Percentiles rank a stretch among this genome's conserved stretches.
phyloP scores from a whole-genome alignment of 1,140 invertebrate species.

The Hycleus phaleratus region DNA sequence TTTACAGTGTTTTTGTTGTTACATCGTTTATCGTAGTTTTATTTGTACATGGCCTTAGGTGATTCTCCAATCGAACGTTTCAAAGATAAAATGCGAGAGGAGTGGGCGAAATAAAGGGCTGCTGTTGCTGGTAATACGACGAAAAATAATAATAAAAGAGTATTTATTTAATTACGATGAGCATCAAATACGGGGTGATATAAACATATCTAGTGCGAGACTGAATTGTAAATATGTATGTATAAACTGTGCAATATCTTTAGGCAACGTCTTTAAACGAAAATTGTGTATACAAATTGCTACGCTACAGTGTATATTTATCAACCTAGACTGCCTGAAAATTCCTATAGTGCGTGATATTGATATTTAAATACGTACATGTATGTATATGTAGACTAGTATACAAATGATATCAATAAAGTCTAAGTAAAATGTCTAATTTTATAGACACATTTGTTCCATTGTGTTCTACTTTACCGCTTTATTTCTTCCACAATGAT shows the following conservation, averaged over 20 bases:
- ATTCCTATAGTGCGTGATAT: slow-evolving; percentile 21
- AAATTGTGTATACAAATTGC: slow-evolving; percentile 21
- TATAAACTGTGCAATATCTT: slow-evolving; percentile 16
- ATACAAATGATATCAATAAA: slow-evolving; percentile 21
- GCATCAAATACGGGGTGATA: slow-evolving; percentile 10
- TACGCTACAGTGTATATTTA: slow-evolving; percentile 22
- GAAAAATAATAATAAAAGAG: background rate
- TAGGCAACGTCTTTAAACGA: slow-evolving; percentile 8
- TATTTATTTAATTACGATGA: background rate
- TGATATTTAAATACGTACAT: background rate
- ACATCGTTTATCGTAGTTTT: slow-evolving; percentile 7
- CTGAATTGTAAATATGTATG: slow-evolving; percentile 25
- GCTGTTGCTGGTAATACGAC: background rate
- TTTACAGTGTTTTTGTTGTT: slow-evolving; percentile 1
- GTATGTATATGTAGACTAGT: slow-evolving; percentile 20
- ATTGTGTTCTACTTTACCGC: too few relatives aligned
- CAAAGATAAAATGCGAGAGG: slow-evolving; percentile 1
- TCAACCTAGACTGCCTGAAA: slow-evolving; percentile 6
- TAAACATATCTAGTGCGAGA: slow-evolving; percentile 26
- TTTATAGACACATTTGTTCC: too few relatives aligned
- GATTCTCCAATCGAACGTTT: slow-evolving; percentile 18
- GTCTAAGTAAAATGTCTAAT: slow-evolving; percentile 10
- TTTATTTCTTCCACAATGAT: too few relatives aligned
- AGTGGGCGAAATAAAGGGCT: background rate
- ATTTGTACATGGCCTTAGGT: slow-evolving; percentile 13